These are phyloP conservation scores for Macrobrachium rosenbergii DNA, from an alignment of 1,140 invertebrate genomes.

Conservation along the genomic window DNA sequence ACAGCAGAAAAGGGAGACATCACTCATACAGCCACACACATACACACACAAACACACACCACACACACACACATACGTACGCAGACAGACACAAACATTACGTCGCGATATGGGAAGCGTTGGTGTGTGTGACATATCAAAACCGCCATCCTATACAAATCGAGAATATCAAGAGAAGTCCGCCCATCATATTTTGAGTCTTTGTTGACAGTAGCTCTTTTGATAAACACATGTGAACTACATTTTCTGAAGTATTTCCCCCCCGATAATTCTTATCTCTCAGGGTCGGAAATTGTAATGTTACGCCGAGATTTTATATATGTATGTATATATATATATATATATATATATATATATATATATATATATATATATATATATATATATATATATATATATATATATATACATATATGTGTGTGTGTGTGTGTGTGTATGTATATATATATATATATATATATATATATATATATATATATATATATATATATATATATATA, in stretches of 20 bases:
- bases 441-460: constrained; percentile 1
- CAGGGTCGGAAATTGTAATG: too few relatives aligned
- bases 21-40: neutral
- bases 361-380: neutral
- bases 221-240: too few relatives aligned
- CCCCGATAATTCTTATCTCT: too few relatives aligned
- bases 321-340: neutral
- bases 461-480: constrained; percentile 10
- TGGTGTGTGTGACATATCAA: too few relatives aligned
- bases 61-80: neutral
- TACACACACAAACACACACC: neutral
- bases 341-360: neutral
- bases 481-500: neutral
- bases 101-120: too few relatives aligned
- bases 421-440: constrained; percentile 6
- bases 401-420: constrained; percentile 21
- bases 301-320: too few relatives aligned
- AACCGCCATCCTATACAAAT: too few relatives aligned
- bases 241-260: too few relatives aligned
- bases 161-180: too few relatives aligned
- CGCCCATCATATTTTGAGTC: too few relatives aligned
- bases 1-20: too few relatives aligned
- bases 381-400: constrained; percentile 38
- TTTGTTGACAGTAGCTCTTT: too few relatives aligned
- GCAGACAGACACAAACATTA: neutral